Conservation (phyloP, 2,797 vertebrate genomes). For the Columba guinea region DNA sequence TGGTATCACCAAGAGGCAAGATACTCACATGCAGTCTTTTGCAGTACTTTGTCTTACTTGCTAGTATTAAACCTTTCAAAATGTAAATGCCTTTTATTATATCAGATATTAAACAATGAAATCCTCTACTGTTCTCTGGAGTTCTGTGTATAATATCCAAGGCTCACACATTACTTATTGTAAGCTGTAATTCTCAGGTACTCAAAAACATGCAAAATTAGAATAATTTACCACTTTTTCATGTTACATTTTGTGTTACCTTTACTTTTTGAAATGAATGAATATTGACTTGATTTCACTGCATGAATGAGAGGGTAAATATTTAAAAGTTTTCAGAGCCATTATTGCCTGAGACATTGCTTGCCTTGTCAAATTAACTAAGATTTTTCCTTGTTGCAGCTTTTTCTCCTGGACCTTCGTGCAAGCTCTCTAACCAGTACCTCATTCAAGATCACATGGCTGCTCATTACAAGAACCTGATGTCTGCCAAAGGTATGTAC, state of each 20-base stretch:
- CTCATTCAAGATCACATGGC: slow-evolving; percentile 58
- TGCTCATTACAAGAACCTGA: slow-evolving; percentile 67
- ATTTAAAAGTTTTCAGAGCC: slow-evolving; percentile 11
- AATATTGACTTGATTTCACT: slow-evolving; percentile 54
- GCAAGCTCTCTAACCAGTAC: slow-evolving; percentile 66
- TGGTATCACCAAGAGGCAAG: background rate
- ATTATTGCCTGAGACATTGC: slow-evolving; percentile 7
- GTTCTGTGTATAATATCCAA: slow-evolving; percentile 35
- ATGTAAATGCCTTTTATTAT: slow-evolving; percentile 57
- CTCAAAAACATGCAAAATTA: slow-evolving; percentile 36
- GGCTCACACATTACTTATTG: slow-evolving; percentile 46
- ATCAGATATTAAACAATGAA: slow-evolving; percentile 49
- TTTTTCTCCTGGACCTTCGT: slow-evolving; percentile 56
- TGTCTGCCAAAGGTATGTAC: slow-evolving; percentile 63
- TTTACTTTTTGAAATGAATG: slow-evolving; percentile 28
- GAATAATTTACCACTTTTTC: slow-evolving; percentile 39
- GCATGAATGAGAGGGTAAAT: slow-evolving; percentile 11
- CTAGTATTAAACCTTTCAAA: slow-evolving; percentile 17
- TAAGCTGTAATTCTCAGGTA: slow-evolving; percentile 44
- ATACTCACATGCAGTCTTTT: background rate
- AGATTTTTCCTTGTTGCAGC: slow-evolving; percentile 13
- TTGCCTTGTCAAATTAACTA: slow-evolving; percentile 26
- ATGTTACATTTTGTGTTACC: slow-evolving; percentile 25
- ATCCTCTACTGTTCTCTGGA: slow-evolving; percentile 44
- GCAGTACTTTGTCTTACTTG: background rate